Evolutionary conservation across 2,113 vertebrate species (phyloP), one percentile per base, ranked within the genome.

Genomic region (Forbesichthys agassizii): DNA sequence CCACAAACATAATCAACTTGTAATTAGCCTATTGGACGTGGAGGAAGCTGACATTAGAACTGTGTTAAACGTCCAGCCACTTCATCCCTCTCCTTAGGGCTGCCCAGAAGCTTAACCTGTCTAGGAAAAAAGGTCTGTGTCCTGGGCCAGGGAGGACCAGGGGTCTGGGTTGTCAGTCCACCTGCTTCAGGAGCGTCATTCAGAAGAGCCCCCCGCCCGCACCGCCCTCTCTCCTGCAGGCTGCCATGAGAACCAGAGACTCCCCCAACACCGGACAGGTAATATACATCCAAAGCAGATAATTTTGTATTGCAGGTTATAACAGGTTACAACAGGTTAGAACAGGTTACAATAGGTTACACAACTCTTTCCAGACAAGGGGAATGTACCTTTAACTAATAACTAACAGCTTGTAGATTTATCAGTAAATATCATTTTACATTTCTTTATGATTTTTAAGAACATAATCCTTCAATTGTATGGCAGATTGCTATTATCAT

Each of bases 51-150:
- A 20, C 7, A 56, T 56, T 20, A 56, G 9, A 20, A 10, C 54
- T 18, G 16, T 27, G 18, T 56, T 56, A 33, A 58, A 4, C 12
- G 1, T 46, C 42, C 58, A 64, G 66, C 51, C 48, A 27, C 56
- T n/a, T 57, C 12, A 78, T 47, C 8, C 53, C 42, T 66, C 70
- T 51, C 68, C 55, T 62, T 85, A 98, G 96, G 92, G 96, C 96
- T 1, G 96, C 96, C 49, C 95, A 98, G 91, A 98, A 97, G 86
- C 85, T 98, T 87, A 97, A 95, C 66, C 89, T 98, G 69, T 91
- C 93, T 63, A 96, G 96, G 88, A 97, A 95, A 91, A 98, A 95
- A 87, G 95, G 95, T 55, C 94, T 94, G 48, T 92, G 91, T 14
- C 93, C 95, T n/a, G 93, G 93, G 55, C 71, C 93, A 0, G 89